Evolutionary conservation across 2,888 invertebrate genomes (phyloP).

Genomic region (Hydrotaea cyrtoneurina): DNA sequence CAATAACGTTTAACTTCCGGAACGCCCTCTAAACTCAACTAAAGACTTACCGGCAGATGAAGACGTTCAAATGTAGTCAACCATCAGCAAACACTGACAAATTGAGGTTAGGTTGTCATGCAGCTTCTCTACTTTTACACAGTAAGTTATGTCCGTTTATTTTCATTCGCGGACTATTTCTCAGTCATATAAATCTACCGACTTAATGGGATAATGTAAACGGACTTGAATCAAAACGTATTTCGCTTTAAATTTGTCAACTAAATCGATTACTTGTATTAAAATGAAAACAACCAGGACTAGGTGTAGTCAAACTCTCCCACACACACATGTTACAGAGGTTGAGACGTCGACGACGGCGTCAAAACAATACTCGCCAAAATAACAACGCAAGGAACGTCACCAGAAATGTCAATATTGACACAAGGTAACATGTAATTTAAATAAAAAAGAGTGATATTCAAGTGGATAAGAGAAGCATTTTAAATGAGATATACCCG

Average conservation of each 20-base stretch:
- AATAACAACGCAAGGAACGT: no score
- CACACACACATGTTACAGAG: not conserved
- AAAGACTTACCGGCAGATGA: no score
- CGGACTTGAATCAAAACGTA: not conserved
- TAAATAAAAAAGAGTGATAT: conserved; percentile 28
- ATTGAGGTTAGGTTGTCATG: no score
- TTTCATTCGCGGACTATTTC: no score
- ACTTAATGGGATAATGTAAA: no score
- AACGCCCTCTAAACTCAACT: no score
- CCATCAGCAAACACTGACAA: no score
- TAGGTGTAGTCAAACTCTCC: not conserved
- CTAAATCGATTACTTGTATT: conserved; percentile 53
- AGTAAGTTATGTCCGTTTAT: no score
- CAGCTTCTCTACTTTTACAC: no score
- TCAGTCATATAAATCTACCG: no score
- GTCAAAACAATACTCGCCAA: not conserved
- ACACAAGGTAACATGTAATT: conserved; percentile 39
- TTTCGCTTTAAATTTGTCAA: conserved; percentile 33
- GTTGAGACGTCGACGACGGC: not conserved
- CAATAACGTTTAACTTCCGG: no score
- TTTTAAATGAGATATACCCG: not conserved
- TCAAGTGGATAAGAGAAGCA: not conserved
- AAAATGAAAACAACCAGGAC: not conserved
- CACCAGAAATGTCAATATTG: conserved; percentile 35
- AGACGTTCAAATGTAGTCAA: no score